These are phyloP conservation scores for Acanthurus tractus DNA, from an alignment of 2,797 vertebrate genomes.

Conservation along the genomic window DNA sequence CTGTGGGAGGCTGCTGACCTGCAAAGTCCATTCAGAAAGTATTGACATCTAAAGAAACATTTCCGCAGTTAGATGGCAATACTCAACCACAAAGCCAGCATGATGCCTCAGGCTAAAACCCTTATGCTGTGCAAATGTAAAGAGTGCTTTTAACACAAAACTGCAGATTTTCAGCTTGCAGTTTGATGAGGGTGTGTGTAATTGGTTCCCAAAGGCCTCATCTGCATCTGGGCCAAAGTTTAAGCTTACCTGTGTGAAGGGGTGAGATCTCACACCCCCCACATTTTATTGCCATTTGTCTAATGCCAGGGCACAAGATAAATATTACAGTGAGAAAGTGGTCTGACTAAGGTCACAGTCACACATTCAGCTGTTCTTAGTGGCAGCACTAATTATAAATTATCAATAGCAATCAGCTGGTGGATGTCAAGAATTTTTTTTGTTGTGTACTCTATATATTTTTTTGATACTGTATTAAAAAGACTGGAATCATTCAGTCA, in stretches of 20 bases:
- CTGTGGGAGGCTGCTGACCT: not conserved
- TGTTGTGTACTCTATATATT: not conserved
- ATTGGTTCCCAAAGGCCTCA: too few relatives aligned
- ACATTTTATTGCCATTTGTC: constrained; percentile 42
- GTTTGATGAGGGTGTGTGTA: constrained; percentile 7
- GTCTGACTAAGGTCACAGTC: constrained; percentile 24
- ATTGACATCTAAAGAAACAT: not conserved
- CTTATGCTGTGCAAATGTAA: not conserved
- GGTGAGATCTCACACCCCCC: constrained; percentile 7
- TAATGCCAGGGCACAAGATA: constrained; percentile 22
- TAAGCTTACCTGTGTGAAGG: constrained; percentile 1
- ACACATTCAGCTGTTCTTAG: not conserved
- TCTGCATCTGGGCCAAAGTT: not conserved
- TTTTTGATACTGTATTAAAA: too few relatives aligned
- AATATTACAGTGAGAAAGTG: not conserved
- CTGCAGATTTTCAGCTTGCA: constrained; percentile 6
- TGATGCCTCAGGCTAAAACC: not conserved
- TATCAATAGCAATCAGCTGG: not conserved
- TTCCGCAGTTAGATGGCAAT: not conserved
- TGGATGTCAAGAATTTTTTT: not conserved
- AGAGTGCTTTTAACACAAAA: not conserved
- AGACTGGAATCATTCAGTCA: too few relatives aligned
- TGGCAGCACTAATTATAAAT: not conserved
- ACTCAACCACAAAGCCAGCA: not conserved
- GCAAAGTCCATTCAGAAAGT: not conserved